A percentile compares a stretch with the other conserved stretches of the same genome.
Evolutionary conservation across 2,113 vertebrate species (phyloP).

Genomic region (Oncorhynchus keta): DNA sequence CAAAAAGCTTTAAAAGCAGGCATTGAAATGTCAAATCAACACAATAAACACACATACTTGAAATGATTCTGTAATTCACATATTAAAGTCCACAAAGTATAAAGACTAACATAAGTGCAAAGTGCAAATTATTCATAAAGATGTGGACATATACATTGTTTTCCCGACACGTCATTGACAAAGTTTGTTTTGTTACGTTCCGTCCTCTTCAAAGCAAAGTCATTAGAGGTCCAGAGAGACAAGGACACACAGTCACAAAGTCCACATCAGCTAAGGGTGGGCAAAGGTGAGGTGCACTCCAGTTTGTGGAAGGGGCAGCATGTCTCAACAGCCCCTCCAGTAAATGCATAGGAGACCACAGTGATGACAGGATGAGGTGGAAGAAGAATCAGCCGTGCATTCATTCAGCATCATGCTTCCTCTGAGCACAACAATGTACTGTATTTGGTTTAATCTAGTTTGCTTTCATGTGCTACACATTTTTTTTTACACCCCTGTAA

Average conservation of each 20-base stretch:
- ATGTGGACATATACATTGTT: slow-evolving; percentile 29
- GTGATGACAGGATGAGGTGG: slow-evolving; percentile 60
- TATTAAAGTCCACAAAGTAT: slow-evolving; percentile 36
- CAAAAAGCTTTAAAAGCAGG: no score
- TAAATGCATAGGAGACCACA: slow-evolving; percentile 68
- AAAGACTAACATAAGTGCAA: slow-evolving; percentile 47
- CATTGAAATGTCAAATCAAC: slow-evolving; percentile 5
- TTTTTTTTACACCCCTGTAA: not conserved
- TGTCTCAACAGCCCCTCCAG: slow-evolving; percentile 41
- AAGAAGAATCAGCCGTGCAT: slow-evolving; percentile 52
- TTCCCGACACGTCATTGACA: slow-evolving; percentile 41
- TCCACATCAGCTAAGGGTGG: not conserved
- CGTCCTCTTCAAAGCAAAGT: no score
- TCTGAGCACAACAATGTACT: slow-evolving; percentile 55
- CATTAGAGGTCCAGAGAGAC: slow-evolving; percentile 5
- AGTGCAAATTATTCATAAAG: slow-evolving; percentile 44
- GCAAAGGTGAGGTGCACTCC: not conserved
- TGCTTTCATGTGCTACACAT: not conserved
- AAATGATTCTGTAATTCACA: slow-evolving; percentile 35
- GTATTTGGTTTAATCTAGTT: slow-evolving; percentile 62
- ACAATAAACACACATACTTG: slow-evolving; percentile 3
- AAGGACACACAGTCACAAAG: not conserved
- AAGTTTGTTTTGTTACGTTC: slow-evolving; percentile 21
- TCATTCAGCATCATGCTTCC: slow-evolving; percentile 42
- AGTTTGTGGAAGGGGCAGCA: not conserved